A percentile compares a stretch with the other conserved stretches of the same genome.
phyloP scores from a whole-genome alignment of 2,113 vertebrate genomes.

The Saccopteryx leptura region DNA sequence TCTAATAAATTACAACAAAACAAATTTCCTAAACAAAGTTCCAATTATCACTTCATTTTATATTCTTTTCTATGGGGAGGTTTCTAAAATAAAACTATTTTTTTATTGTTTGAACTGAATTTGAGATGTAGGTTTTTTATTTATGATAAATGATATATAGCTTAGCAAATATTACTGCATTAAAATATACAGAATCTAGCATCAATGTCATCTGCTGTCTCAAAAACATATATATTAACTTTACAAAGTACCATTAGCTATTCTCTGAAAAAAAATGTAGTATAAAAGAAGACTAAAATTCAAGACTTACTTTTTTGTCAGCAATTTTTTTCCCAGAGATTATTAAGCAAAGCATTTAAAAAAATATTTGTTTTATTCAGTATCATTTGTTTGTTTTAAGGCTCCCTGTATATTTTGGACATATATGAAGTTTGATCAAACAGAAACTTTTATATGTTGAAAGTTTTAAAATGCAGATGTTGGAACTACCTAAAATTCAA shows the following conservation, averaged over 20 bases:
- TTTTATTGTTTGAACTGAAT: background rate
- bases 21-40: background rate
- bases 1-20: background rate
- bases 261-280: background rate
- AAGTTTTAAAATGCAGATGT: slow-evolving; percentile 31
- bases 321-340: background rate
- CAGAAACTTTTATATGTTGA: slow-evolving; percentile 53
- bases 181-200: background rate
- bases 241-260: background rate
- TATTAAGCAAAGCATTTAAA: background rate
- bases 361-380: background rate
- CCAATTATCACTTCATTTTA: background rate
- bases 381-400: background rate
- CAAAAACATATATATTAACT: background rate
- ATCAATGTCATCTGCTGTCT: background rate
- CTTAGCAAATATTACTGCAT: background rate
- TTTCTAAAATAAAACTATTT: background rate
- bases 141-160: background rate
- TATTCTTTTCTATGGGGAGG: background rate
- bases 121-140: background rate
- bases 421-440: slow-evolving; percentile 4
- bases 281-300: background rate
- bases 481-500: slow-evolving; percentile 10
- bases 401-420: background rate
- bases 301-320: background rate